Percentiles rank a stretch among this genome's conserved stretches.
phyloP scores from a whole-genome alignment of 2,113 vertebrate species.

The Leptocoma aspasia region DNA sequence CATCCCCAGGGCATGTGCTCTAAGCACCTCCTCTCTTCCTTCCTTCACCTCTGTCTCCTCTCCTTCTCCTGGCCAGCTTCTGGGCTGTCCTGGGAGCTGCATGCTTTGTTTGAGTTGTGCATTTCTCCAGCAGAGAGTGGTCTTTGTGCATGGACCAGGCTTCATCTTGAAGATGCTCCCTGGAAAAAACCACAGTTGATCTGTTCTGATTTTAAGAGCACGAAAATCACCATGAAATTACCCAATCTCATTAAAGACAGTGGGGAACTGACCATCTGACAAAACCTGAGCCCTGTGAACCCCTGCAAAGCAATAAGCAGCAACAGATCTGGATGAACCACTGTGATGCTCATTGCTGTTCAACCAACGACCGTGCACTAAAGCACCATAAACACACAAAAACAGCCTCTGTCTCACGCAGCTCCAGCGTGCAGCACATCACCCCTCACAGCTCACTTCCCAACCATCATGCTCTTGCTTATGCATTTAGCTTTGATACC shows the following conservation, averaged over 20 bases:
- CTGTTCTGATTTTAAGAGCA: not conserved
- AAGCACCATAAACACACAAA: not conserved
- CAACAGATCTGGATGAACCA: not conserved
- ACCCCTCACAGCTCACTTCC: not conserved
- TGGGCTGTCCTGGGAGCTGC: fast-evolving
- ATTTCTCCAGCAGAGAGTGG: not conserved
- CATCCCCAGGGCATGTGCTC: not conserved
- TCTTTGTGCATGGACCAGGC: fast-evolving
- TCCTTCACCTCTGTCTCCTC: not conserved
- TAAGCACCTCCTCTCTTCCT: not conserved
- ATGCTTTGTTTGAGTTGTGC: fast-evolving
- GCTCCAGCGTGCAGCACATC: not conserved
- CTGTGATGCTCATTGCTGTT: not conserved
- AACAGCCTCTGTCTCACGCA: not conserved
- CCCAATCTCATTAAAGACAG: not conserved
- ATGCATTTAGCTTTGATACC: not conserved
- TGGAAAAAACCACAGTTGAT: not conserved
- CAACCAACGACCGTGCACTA: fast-evolving
- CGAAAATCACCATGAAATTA: not conserved
- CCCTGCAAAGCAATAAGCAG: not conserved
- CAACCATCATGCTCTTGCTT: not conserved
- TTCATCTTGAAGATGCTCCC: not conserved
- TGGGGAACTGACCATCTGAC: not conserved
- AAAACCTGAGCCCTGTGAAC: not conserved
- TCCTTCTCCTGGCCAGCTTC: not conserved